Base-by-base conservation (phyloP, 2,888 invertebrate species). In the Rhogogaster chlorosoma region DNA sequence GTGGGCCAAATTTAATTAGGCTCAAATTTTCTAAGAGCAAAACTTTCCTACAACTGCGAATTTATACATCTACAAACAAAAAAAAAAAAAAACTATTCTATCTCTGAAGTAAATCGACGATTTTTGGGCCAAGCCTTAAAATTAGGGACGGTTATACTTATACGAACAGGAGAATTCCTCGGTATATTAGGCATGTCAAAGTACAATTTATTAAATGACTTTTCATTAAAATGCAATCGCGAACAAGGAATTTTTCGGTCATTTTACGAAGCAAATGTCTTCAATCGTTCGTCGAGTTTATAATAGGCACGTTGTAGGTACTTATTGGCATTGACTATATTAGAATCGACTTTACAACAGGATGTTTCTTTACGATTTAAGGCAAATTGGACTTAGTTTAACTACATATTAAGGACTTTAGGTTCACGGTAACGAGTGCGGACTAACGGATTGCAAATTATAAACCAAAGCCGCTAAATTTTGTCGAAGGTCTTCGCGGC, bases 1-100 rank as follows among this genome's bases (percentile, higher is more conserved):
- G 22, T 71, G 42, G 42, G 71, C 38, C 71, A 73, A 73, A 32
- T 67, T 32, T 32, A 67, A 67, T 67, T 32, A 18, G 67, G 32
- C 67, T 32, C 32, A 29, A 67, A 67, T 67, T 32, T 32, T 26
- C 5, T 32, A 10, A 32, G 67, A 32, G 12, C 32, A 32, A 67
- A 67, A 73, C 73, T 73, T 73, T 38, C 42, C 61, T 61, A 26
- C 26, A 22, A 26, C 26, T 26, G 10, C 7, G 7, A 53, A 53
- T 49, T 4, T 5, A n/a, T n/a, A 5, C 18, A 18, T 0, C 18
- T 49, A 5, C 49, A 4, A 18, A 49, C 4, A 49, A 18, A 18
- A 12, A 2, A 42, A 10, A 10, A 42, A 2, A 42, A 6, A 42
- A 42, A 42, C 42, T 42, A 6, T n/a, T n/a, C n/a, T 42, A 45